Evolutionary conservation across 1,140 invertebrate species (phyloP), one percentile per base, ranked within the genome.

Genomic region (Mya arenaria): DNA sequence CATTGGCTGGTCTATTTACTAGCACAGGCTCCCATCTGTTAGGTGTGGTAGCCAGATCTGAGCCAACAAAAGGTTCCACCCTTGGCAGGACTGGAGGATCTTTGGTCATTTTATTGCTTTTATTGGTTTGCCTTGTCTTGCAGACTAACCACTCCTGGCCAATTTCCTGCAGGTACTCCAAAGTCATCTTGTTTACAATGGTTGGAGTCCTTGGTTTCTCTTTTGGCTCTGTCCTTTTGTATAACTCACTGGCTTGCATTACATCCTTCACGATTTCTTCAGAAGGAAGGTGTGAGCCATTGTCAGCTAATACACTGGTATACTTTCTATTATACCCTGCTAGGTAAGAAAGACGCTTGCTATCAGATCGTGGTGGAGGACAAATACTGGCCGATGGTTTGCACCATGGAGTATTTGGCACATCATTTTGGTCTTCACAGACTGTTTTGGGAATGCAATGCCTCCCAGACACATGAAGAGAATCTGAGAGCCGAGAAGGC

Each of bases 81-180:
- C 3, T 39, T 39, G 48, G 77, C 25, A 80, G n/a, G 17, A 62
- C 48, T 37, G 13, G 28, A n/a, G 17, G 1, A n/a, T 6, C 17
- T 4, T 19, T 36, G 23, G 17, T 6, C 13, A 37, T 37, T 68
- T 28, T 19, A 4, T 63, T 25, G n/a, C 30, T 60, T 30, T 58
- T 28, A 4, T 4, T 23, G 39, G 72, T 41, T 19, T 5, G 8
- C 34, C 39, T n/a, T 28, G n/a, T 4, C 72, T 63, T 68, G 30
- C 58, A 68, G 25, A 4, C n/a, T 41, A 86, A 71, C 88, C 88
- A 89, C 39, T 91, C 89, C 36, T 68, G 81, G 10, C 85, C 90
- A 62, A 91, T 83, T n/a, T 84, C 83, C 73, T 90, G 85, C n/a
- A 91, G 79, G 60, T 90, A 89, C 39, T 91, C 73, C 5, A 90